Evolutionary conservation across 2,797 vertebrate genomes (phyloP), one percentile per base, ranked within the genome.

Genomic region (Microchirus variegatus): DNA sequence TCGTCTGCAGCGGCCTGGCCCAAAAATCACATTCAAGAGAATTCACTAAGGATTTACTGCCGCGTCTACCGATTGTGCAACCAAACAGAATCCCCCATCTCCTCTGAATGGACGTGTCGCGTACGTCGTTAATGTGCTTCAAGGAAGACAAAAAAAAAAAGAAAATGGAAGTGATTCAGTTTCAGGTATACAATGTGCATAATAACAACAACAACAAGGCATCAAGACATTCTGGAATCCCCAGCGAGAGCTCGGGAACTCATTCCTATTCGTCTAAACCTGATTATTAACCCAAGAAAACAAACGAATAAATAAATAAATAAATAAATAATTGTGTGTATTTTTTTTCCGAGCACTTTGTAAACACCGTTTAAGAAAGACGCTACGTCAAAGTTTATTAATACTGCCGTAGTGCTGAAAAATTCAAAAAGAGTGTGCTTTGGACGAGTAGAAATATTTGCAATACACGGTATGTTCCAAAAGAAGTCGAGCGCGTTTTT

Each of bases 291-390:
- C 44, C 68, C 64, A 68, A 67, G 65, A 74, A 76, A 82, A n/a
- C n/a, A n/a, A n/a, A n/a, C n/a, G n/a, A n/a, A n/a, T n/a, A n/a
- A 22, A 65, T 68, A 40, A 73, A 40, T 5, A 38, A 59, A 49
- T 63, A 75, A 60, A 53, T 75, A 41, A 52, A 59, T 71, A 54
- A 46, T 58, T 63, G 75, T 75, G 51, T 70, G 75, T 77, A 52
- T 70, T 49, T 75, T 65, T 49, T 79, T 63, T 70, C 62, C 67
- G 75, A 82, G 63, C 61, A 74, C 57, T 78, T 79, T 89, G 82
- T 89, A 87, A 89, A 89, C 80, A 87, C 72, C 77, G 78, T 78
- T 78, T 72, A 54, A 67, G 63, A 85, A 79, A 83, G 73, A 61
- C 82, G 77, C 67, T 77, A 80, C 70, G 72, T 78, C 64, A 72